Percentiles rank a stretch among this genome's conserved stretches.
phyloP scores from a whole-genome alignment of 2,113 vertebrate genomes.

The Caretta caretta region DNA sequence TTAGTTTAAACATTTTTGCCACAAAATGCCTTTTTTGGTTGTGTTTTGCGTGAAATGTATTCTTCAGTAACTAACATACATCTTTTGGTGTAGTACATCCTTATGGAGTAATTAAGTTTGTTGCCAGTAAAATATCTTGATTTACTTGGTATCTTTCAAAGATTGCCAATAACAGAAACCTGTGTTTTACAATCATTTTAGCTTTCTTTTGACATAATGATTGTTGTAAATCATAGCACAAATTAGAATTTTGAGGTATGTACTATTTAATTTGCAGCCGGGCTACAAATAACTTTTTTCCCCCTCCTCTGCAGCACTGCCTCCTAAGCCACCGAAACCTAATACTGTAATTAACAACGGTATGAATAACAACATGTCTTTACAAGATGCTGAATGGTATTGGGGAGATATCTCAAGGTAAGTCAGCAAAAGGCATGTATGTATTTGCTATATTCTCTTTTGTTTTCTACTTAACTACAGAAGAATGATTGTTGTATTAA shows the following conservation, averaged over 20 bases:
- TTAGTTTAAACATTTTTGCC: conserved; percentile 19
- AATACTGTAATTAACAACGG: conserved; percentile 93
- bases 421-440: conserved; percentile 32
- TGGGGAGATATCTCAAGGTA: conserved; percentile 99
- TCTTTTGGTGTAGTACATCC: background rate
- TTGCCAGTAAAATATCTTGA: background rate
- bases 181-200: background rate
- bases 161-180: background rate
- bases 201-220: background rate
- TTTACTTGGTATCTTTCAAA: background rate
- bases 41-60: background rate
- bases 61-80: background rate
- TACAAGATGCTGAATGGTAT: conserved; percentile 99
- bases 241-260: conserved; percentile 10
- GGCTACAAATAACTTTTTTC: conserved; percentile 49
- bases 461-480: background rate
- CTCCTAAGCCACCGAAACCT: conserved; percentile 96
- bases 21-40: background rate
- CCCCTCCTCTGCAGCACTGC: conserved; percentile 87
- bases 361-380: conserved; percentile 98
- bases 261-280: background rate
- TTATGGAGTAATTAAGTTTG: background rate
- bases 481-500: conserved; percentile 36
- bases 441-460: conserved; percentile 10
- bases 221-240: background rate